phyloP scores from a whole-genome alignment of 2,113 vertebrate genomes.

The Tachysurus fulvidraco region DNA sequence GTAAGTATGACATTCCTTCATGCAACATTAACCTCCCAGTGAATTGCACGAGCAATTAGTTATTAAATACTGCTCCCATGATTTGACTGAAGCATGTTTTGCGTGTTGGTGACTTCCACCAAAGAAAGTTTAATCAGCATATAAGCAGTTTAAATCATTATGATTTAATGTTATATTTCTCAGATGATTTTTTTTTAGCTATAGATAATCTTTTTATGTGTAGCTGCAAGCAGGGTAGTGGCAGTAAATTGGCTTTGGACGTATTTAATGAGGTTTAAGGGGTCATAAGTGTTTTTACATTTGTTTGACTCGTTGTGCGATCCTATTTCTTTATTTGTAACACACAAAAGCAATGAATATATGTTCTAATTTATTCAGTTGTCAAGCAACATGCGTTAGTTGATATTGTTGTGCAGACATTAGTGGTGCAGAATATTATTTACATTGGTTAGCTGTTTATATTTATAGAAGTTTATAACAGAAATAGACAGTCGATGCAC shows the following conservation, averaged over 20 bases:
- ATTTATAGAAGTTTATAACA: constrained; percentile 65
- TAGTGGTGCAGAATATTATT: constrained; percentile 44
- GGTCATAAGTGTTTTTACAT: neutral
- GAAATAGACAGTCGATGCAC: constrained; percentile 58
- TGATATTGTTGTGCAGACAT: constrained; percentile 46
- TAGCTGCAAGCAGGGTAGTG: neutral
- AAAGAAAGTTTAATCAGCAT: constrained; percentile 65
- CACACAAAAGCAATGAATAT: neutral
- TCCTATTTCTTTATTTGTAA: neutral
- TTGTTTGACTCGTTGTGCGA: neutral
- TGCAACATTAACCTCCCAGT: constrained; percentile 77
- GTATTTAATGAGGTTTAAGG: neutral
- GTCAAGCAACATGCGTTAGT: constrained; percentile 36
- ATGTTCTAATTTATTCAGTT: constrained; percentile 48
- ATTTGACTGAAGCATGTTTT: constrained; percentile 70
- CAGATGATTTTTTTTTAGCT: neutral
- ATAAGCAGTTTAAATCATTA: constrained; percentile 49
- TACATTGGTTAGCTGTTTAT: constrained; percentile 57
- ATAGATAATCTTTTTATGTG: neutral
- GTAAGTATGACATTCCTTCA: constrained; percentile 82
- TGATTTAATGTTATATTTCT: neutral
- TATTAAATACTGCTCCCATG: constrained; percentile 78
- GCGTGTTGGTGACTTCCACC: constrained; percentile 6
- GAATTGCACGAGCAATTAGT: constrained; percentile 79
- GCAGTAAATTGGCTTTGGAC: neutral